phyloP scores from a whole-genome alignment of 2,113 vertebrate genomes.

The Triplophysa rosa region DNA sequence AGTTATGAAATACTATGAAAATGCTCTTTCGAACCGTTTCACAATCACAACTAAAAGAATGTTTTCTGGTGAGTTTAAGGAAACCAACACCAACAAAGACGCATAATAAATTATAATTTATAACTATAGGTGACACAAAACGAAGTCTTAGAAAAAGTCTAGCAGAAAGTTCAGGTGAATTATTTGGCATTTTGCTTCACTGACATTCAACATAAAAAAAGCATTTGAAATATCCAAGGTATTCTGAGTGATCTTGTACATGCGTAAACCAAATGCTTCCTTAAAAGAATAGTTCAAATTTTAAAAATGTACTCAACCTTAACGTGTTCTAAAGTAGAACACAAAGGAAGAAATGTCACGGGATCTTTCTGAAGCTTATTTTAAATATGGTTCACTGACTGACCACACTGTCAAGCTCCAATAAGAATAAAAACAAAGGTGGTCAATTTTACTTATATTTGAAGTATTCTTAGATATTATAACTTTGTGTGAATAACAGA shows the following conservation, averaged over 20 bases:
- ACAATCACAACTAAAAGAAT: not conserved
- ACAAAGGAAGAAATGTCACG: not conserved
- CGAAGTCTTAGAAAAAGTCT: not conserved
- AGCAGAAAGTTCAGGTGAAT: not conserved
- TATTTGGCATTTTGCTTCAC: not conserved
- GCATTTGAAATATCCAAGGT: conserved; percentile 39
- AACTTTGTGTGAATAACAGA: no score
- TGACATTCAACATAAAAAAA: not conserved
- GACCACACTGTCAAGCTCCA: no score
- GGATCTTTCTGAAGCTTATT: no score
- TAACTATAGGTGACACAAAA: not conserved
- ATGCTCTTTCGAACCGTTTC: not conserved
- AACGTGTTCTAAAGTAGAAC: no score
- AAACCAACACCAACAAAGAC: not conserved
- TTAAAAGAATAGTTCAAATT: not conserved
- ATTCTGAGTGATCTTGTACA: conserved; percentile 11
- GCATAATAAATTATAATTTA: not conserved
- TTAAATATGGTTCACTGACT: no score
- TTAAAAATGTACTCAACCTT: not conserved
- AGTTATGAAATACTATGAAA: conserved; percentile 4
- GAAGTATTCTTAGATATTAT: no score
- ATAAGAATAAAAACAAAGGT: no score
- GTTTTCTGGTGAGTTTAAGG: not conserved
- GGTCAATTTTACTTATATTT: no score
- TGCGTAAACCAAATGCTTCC: not conserved